phyloP scores from a whole-genome alignment of 1,140 invertebrate genomes.

The Dreissena polymorpha region DNA sequence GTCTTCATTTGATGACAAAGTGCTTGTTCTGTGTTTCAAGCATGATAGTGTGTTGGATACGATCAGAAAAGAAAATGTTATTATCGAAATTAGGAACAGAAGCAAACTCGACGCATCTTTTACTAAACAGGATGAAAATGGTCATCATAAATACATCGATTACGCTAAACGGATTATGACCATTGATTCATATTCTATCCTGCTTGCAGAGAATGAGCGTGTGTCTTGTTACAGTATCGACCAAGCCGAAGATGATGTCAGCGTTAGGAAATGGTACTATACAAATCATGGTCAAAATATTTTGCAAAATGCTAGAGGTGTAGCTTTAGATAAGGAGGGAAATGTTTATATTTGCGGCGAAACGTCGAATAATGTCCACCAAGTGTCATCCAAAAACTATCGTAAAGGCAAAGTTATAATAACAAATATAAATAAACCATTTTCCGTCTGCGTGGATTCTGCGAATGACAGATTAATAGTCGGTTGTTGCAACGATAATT shows the following conservation, averaged over 20 bases:
- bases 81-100: not conserved
- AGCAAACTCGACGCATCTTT: not conserved
- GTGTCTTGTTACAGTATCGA: not conserved
- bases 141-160: not conserved
- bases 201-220: not conserved
- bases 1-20: not conserved
- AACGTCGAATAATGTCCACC: not conserved
- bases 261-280: not conserved
- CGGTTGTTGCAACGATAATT: not conserved
- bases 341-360: not conserved
- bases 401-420: not conserved
- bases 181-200: not conserved
- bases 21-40: not conserved
- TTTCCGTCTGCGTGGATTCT: not conserved
- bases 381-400: not conserved
- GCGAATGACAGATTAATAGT: not conserved
- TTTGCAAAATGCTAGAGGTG: not conserved
- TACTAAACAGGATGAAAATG: not conserved
- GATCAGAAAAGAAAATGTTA: not conserved
- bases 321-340: not conserved
- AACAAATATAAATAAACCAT: too few relatives aligned
- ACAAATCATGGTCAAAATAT: not conserved
- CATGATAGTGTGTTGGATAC: not conserved
- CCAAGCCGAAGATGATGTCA: not conserved
- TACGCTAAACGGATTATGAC: not conserved